A percentile compares a stretch with the other conserved stretches of the same genome.
Evolutionary conservation across 2,797 vertebrate species (phyloP).

Genomic region (Coregonus suidteri): DNA sequence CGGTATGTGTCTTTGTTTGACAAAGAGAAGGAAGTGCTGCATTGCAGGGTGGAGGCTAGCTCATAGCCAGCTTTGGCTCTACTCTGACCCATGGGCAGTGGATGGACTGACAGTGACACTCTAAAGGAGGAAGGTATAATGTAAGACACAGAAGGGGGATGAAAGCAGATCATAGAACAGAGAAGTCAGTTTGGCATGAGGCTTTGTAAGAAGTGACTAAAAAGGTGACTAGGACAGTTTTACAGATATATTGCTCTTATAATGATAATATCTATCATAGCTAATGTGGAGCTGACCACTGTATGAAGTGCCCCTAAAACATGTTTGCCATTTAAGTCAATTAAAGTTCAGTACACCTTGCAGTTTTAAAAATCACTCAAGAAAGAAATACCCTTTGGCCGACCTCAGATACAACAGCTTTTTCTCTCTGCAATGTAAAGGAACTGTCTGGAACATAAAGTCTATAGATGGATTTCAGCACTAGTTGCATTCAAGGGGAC

Average conservation of each 20-base stretch:
- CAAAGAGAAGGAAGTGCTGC: no score
- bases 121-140: background rate
- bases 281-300: background rate
- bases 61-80: no score
- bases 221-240: background rate
- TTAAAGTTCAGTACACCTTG: background rate
- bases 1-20: no score
- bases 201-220: background rate
- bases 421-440: background rate
- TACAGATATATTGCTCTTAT: background rate
- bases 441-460: background rate
- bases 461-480: background rate
- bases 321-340: background rate
- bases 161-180: background rate
- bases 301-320: background rate
- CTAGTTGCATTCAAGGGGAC: constrained; percentile 1
- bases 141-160: background rate
- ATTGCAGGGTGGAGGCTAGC: no score
- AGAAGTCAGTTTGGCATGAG: background rate
- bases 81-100: no score
- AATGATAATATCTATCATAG: background rate
- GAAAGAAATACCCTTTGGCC: no score
- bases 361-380: background rate
- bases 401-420: background rate
- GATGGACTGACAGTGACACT: no score